phyloP scores from a whole-genome alignment of 2,797 vertebrate genomes.

The Triplophysa yarkandensis region DNA sequence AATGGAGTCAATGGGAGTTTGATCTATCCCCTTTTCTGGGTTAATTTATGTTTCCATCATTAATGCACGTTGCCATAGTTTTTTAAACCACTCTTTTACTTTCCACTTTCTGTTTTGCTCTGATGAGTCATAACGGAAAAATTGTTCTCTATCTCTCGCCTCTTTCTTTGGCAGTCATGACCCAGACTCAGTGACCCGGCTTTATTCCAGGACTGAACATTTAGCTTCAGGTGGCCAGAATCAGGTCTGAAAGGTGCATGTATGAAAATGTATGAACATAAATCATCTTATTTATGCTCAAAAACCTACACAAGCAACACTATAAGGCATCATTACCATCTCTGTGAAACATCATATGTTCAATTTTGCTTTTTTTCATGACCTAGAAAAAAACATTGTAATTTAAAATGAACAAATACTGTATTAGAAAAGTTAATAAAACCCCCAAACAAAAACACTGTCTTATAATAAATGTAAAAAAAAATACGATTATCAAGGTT shows the following conservation, averaged over 20 bases:
- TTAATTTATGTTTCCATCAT: background rate
- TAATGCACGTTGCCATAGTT: background rate
- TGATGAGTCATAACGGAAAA: conserved; percentile 14
- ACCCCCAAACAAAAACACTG: no score
- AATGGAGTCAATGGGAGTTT: no score
- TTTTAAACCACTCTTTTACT: background rate
- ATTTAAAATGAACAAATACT: no score
- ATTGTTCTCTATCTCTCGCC: background rate
- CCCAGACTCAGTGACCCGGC: background rate
- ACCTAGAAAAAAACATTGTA: no score
- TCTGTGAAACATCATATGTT: no score
- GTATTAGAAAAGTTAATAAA: no score
- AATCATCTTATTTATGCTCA: background rate
- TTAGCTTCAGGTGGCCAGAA: background rate
- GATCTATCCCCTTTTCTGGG: no score
- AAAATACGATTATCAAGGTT: no score
- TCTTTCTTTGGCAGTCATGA: conserved; percentile 6
- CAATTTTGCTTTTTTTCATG: no score
- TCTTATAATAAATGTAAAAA: no score
- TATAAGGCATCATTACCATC: background rate
- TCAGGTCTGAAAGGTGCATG: background rate
- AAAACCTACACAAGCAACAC: background rate
- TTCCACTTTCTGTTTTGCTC: background rate
- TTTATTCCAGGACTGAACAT: conserved; percentile 6
- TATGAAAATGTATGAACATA: background rate